Evolutionary conservation across 2,113 vertebrate genomes (phyloP).

Genomic region (Myocastor coypus): DNA sequence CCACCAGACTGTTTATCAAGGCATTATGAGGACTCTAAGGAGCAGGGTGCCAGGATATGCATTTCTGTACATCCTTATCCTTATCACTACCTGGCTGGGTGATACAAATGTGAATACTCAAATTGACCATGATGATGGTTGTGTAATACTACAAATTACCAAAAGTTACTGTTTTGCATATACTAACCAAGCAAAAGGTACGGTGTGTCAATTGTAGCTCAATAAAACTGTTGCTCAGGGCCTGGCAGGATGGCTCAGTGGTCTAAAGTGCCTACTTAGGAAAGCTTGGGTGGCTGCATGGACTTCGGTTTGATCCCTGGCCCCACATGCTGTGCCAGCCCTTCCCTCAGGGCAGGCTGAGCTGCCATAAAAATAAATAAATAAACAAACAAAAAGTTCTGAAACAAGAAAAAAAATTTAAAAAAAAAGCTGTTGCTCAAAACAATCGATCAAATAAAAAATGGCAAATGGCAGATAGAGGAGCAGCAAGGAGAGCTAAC

Average conservation of each 20-base stretch:
- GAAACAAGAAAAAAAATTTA: too few species aligned
- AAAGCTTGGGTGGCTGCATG: too few species aligned
- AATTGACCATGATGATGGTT: background rate
- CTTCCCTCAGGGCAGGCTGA: too few species aligned
- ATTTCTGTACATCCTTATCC: background rate
- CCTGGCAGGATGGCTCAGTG: too few species aligned
- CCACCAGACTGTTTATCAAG: background rate
- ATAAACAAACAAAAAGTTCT: too few species aligned
- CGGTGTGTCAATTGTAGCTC: background rate
- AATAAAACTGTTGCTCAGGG: background rate
- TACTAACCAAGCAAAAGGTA: background rate
- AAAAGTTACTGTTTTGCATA: background rate
- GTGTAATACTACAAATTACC: background rate
- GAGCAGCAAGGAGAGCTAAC: background rate
- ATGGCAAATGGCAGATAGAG: background rate
- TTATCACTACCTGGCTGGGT: background rate
- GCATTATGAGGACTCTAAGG: background rate
- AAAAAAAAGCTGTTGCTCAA: background rate
- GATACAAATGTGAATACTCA: background rate
- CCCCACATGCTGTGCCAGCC: too few species aligned
- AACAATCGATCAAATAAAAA: background rate
- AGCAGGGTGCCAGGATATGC: background rate
- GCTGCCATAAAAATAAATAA: too few species aligned
- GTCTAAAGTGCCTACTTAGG: too few species aligned
- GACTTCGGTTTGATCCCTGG: too few species aligned